Base-by-base conservation (phyloP, 2,888 invertebrate genomes). In the Agrotis segetum region DNA sequence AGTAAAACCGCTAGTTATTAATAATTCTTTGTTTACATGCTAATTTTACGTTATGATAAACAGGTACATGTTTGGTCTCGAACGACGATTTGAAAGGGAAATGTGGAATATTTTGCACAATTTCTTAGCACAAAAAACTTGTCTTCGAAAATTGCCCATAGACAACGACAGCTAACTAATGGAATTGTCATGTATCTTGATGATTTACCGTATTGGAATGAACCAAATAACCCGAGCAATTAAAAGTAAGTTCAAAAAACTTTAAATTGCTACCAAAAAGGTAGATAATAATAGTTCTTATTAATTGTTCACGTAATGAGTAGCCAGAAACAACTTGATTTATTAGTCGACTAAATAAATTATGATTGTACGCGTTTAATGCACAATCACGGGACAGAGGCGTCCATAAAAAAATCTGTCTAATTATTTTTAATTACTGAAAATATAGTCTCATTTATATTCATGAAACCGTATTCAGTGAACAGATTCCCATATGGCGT, bases 371-470 rank as follows among this genome's bases (percentile, higher is more conserved):
- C 69, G 29, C 13, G 17, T n/a, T 21, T 47, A 61, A 62, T 64
- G 61, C n/a, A 29, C 56, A 62, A 62, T 62, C 58, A 82, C 62
- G 50, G 61, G 46, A 62, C 53, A 71, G 24, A 19, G 53, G 52
- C 34, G 47, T 21, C 71, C 63, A 74, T 73, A 61, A 81, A 83
- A 67, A 70, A 64, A 62, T 34, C 58, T 44, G 63, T 62, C 21
- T 68, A 59, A 79, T 71, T 81, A 73, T 85, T 85, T 85, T 77
- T 83, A 85, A 83, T 83, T 76, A 79, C 68, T 67, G 53, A 67
- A 65, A 73, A 72, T 79, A 53, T 79, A 58, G 71, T 56, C 77
- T 85, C 85, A 79, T 83, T 83, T 82, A 77, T 83, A 85, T 85
- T 85, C 83, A 79, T 75, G 61, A 73, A 66, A 79, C 62, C n/a